These are phyloP conservation scores for Macrophya alboannulata DNA, from an alignment of 2,888 invertebrate genomes.

Conservation along the genomic window DNA sequence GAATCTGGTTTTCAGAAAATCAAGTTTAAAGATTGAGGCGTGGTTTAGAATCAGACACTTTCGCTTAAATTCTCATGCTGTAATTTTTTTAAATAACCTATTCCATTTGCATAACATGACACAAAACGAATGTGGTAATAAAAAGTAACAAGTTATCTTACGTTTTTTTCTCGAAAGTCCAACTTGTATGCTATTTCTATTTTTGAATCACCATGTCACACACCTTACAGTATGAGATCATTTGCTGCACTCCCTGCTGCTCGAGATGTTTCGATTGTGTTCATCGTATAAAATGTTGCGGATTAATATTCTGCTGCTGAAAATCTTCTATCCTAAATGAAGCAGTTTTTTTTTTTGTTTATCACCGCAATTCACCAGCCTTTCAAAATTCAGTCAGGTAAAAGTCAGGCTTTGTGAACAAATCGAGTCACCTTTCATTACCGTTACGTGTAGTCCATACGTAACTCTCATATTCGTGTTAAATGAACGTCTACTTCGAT, in stretches of 20 bases:
- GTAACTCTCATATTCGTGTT: neutral
- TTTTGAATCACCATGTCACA: neutral
- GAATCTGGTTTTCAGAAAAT: neutral
- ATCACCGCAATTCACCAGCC: neutral
- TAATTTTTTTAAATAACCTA: neutral
- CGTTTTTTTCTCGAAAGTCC: conserved; percentile 11
- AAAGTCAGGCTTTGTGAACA: conserved; percentile 1
- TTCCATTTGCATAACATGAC: neutral
- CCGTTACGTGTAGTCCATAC: conserved; percentile 1
- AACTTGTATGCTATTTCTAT: neutral
- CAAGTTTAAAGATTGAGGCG: neutral
- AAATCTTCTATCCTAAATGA: neutral
- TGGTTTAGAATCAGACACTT: neutral
- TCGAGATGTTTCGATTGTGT: neutral
- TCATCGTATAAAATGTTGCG: neutral
- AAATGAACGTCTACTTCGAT: too few relatives aligned
- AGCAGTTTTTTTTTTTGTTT: neutral
- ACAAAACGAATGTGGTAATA: neutral
- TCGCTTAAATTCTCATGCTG: neutral
- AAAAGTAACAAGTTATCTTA: neutral
- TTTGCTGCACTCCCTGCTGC: neutral
- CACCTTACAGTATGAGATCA: too few relatives aligned
- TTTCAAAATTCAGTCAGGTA: neutral
- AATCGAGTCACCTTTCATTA: neutral
- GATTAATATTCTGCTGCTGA: neutral